Percentiles rank a stretch among this genome's conserved stretches.
phyloP scores from a whole-genome alignment of 2,888 invertebrate genomes.

The Spodoptera picta region DNA sequence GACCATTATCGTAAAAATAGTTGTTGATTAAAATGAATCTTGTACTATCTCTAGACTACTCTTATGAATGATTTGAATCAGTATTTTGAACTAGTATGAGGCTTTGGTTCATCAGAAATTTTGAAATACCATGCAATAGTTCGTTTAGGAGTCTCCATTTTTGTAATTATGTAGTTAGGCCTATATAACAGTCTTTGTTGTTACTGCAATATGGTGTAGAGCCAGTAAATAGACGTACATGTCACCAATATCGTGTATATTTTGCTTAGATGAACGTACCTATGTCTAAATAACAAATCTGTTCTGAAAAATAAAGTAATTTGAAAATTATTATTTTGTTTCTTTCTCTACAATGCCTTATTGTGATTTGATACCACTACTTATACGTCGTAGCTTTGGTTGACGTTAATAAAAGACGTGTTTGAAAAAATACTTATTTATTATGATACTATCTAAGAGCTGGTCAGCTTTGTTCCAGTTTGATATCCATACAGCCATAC shows the following conservation, averaged over 20 bases:
- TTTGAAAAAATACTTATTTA: slow-evolving; percentile 20
- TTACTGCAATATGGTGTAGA: slow-evolving; percentile 48
- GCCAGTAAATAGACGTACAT: slow-evolving; percentile 60
- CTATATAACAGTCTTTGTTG: slow-evolving; percentile 41
- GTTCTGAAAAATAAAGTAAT: slow-evolving; percentile 76
- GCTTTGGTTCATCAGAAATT: slow-evolving; percentile 35
- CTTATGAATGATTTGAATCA: slow-evolving; percentile 37
- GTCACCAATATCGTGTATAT: slow-evolving; percentile 70
- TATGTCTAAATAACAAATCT: slow-evolving; percentile 70
- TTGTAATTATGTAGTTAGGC: slow-evolving; percentile 44
- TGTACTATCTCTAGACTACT: slow-evolving; percentile 25
- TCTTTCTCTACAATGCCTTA: slow-evolving; percentile 11
- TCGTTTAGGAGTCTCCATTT: slow-evolving; percentile 47
- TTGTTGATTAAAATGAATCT: slow-evolving; percentile 37
- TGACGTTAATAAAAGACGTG: no score
- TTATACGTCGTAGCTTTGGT: no score
- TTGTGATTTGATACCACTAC: no score
- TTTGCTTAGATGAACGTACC: slow-evolving; percentile 70
- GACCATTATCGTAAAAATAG: slow-evolving; percentile 37
- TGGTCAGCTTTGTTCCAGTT: slow-evolving; percentile 78
- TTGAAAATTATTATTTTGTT: slow-evolving; percentile 52
- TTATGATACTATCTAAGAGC: slow-evolving; percentile 3
- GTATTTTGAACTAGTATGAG: slow-evolving; percentile 48
- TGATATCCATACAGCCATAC: slow-evolving; percentile 90
- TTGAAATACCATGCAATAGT: slow-evolving; percentile 41